These are phyloP conservation scores for Channallabes apus DNA, from an alignment of 2,797 vertebrate genomes.

Conservation along the genomic window DNA sequence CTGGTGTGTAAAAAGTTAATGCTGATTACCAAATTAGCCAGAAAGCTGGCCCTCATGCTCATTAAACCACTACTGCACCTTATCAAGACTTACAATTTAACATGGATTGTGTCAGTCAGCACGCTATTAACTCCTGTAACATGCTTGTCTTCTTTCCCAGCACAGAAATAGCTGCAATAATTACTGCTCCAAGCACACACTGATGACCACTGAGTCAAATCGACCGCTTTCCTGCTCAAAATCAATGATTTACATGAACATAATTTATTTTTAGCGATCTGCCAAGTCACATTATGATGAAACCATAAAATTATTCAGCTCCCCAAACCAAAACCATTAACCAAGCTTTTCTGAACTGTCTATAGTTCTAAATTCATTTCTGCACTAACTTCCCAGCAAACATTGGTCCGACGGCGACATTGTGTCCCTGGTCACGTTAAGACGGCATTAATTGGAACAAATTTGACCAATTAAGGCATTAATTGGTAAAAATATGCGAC, in stretches of 20 bases:
- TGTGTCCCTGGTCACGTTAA: too few relatives aligned
- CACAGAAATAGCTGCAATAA: neutral
- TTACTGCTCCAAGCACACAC: neutral
- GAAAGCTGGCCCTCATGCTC: neutral
- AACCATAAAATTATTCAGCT: constrained; percentile 2
- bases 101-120: neutral
- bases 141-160: neutral
- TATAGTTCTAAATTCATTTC: neutral
- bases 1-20: neutral
- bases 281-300: constrained; percentile 1
- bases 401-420: too few relatives aligned
- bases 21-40: neutral
- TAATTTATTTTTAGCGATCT: neutral
- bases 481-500: too few relatives aligned
- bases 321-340: neutral
- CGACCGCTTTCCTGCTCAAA: neutral
- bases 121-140: neutral
- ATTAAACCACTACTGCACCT: neutral
- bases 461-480: too few relatives aligned
- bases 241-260: neutral
- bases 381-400: neutral
- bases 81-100: neutral
- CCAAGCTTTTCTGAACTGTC: neutral
- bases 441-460: too few relatives aligned
- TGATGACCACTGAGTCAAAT: neutral